A percentile compares a stretch with the other conserved stretches of the same genome.
Conservation (phyloP, 2,888 invertebrate species). For the Tiliacea aurago region DNA sequence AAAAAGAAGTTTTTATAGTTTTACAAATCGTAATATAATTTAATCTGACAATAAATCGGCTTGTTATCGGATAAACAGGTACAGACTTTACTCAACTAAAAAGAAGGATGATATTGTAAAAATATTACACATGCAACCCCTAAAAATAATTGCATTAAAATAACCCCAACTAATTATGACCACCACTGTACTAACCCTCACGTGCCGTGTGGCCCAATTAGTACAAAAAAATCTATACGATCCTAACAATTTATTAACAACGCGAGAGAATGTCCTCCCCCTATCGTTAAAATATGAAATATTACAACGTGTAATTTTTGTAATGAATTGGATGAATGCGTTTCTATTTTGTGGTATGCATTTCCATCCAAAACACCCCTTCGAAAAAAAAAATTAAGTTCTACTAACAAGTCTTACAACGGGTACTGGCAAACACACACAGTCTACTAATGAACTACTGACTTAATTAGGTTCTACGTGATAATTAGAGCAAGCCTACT, state of each 20-base stretch:
- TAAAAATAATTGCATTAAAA: conserved; percentile 29
- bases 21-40: background rate
- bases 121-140: background rate
- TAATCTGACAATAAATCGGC: background rate
- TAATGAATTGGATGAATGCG: conserved; percentile 20
- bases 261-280: conserved; percentile 36
- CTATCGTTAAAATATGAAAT: conserved; percentile 51
- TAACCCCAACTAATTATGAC: conserved; percentile 47
- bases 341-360: conserved; percentile 8
- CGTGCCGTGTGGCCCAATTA: conserved; percentile 66
- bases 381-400: background rate
- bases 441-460: conserved; percentile 21
- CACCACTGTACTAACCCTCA: conserved; percentile 55
- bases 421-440: background rate
- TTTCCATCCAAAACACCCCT: background rate
- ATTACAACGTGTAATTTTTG: conserved; percentile 56
- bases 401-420: background rate
- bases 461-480: background rate
- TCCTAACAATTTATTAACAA: conserved; percentile 54
- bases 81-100: background rate
- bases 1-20: background rate
- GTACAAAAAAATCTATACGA: conserved; percentile 62
- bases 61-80: background rate
- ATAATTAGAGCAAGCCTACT: background rate
- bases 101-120: background rate